Conservation (phyloP, 2,113 vertebrate genomes). For the Maccullochella peelii region DNA sequence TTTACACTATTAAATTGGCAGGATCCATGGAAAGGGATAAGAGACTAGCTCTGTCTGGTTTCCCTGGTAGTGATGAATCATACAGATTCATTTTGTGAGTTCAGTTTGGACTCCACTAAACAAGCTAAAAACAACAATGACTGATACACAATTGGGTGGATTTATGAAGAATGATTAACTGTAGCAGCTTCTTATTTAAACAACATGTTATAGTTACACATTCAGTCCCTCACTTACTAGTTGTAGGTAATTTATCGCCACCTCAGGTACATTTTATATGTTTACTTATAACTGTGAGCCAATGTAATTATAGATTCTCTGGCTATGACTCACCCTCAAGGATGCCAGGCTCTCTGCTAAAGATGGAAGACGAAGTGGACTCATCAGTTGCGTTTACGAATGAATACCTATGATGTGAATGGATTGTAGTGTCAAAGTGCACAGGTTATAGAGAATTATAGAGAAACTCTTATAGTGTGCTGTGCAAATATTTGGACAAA, state of each 20-base stretch:
- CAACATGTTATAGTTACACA: too few species aligned
- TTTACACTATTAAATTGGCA: background rate
- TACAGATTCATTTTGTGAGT: background rate
- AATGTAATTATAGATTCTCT: background rate
- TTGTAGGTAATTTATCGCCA: background rate
- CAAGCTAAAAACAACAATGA: background rate
- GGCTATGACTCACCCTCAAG: background rate
- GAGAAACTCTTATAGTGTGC: too few species aligned
- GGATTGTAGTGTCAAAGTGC: background rate
- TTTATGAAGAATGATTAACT: background rate
- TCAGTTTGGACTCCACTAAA: background rate
- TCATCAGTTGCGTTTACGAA: background rate
- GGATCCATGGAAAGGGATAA: background rate
- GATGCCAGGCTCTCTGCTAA: too few species aligned
- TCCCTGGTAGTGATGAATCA: background rate
- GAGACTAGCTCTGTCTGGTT: background rate
- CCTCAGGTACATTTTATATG: background rate
- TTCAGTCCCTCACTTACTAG: too few species aligned
- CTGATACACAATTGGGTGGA: too few species aligned
- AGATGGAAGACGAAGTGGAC: too few species aligned
- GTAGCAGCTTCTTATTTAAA: too few species aligned
- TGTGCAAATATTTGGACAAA: too few species aligned
- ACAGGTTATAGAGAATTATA: background rate
- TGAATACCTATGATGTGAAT: background rate
- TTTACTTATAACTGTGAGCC: background rate